Evolutionary conservation across 1,140 invertebrate genomes (phyloP).

Genomic region (Aricia agestis): DNA sequence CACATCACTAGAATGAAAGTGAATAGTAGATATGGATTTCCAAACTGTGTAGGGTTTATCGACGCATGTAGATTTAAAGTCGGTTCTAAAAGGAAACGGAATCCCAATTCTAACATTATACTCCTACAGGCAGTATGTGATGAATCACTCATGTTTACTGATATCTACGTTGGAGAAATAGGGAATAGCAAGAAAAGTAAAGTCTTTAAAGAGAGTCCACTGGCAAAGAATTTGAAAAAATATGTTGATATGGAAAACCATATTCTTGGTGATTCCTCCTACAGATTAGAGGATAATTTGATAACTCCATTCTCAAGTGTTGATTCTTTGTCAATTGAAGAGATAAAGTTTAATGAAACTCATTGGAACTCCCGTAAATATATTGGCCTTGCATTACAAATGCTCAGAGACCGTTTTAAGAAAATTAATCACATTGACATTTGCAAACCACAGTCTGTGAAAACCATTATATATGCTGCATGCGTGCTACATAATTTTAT

Average conservation of each 20-base stretch:
- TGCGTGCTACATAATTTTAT: slow-evolving; percentile 67
- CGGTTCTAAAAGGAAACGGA: slow-evolving; percentile 47
- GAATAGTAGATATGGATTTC: slow-evolving; percentile 57
- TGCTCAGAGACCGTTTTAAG: slow-evolving; percentile 54
- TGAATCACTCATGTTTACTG: slow-evolving; percentile 59
- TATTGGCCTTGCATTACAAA: slow-evolving; percentile 59
- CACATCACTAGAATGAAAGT: slow-evolving; percentile 64
- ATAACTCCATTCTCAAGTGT: slow-evolving; percentile 61
- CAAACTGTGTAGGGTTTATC: slow-evolving; percentile 70
- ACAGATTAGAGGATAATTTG: slow-evolving; percentile 58
- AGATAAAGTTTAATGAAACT: slow-evolving; percentile 67
- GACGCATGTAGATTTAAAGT: slow-evolving; percentile 58
- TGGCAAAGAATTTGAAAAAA: slow-evolving; percentile 54
- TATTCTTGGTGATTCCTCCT: slow-evolving; percentile 57
- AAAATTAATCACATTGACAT: slow-evolving; percentile 61
- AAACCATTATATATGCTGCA: slow-evolving; percentile 48
- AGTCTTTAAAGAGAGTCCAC: slow-evolving; percentile 55
- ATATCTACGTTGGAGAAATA: slow-evolving; percentile 52
- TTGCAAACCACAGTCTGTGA: slow-evolving; percentile 43
- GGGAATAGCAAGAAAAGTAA: slow-evolving; percentile 53
- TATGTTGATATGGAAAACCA: slow-evolving; percentile 64
- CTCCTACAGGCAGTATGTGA: slow-evolving; percentile 69
- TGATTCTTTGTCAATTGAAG: slow-evolving; percentile 55
- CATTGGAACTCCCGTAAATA: slow-evolving; percentile 56
- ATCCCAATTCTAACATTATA: slow-evolving; percentile 42